These are phyloP conservation scores for Huso huso DNA, from an alignment of 2,797 vertebrate genomes.

Conservation along the genomic window DNA sequence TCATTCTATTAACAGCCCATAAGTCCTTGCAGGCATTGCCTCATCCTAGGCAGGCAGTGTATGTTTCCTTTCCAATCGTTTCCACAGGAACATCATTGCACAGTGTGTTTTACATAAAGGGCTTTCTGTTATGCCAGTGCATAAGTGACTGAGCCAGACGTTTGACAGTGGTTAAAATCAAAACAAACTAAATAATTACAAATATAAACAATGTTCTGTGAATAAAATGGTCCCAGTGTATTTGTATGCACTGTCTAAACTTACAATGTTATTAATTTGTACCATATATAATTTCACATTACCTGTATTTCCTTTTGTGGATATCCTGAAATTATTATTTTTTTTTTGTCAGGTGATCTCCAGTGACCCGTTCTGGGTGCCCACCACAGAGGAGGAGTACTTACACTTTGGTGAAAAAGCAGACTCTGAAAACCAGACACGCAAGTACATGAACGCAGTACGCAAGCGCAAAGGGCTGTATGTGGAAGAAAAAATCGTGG, in stretches of 20 bases:
- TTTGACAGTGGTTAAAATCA: constrained; percentile 17
- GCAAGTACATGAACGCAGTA: constrained; percentile 88
- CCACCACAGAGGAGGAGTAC: constrained; percentile 94
- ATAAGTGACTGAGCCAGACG: constrained; percentile 5
- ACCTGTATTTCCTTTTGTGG: too few species aligned
- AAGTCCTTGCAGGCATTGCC: constrained; percentile 20
- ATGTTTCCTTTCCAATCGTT: constrained; percentile 4
- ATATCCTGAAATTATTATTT: neutral
- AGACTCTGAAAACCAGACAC: constrained; percentile 81
- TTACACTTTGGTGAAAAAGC: constrained; percentile 95
- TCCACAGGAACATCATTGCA: constrained; percentile 23
- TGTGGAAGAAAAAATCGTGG: constrained; percentile 90
- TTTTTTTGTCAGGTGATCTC: constrained; percentile 65
- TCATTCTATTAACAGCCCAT: constrained; percentile 19
- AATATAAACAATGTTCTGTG: too few species aligned
- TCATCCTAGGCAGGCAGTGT: constrained; percentile 17
- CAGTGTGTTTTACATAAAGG: constrained; percentile 28
- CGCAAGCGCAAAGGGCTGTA: constrained; percentile 86
- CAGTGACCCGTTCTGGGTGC: constrained; percentile 91
- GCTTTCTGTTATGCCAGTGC: constrained; percentile 24
- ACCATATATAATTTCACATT: too few species aligned
- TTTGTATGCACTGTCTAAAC: too few species aligned
- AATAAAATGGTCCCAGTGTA: too few species aligned
- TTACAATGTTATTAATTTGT: too few species aligned
- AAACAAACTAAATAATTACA: neutral